These are phyloP conservation scores for Falco punctatus DNA, from an alignment of 2,113 vertebrate species.

Conservation along the genomic window DNA sequence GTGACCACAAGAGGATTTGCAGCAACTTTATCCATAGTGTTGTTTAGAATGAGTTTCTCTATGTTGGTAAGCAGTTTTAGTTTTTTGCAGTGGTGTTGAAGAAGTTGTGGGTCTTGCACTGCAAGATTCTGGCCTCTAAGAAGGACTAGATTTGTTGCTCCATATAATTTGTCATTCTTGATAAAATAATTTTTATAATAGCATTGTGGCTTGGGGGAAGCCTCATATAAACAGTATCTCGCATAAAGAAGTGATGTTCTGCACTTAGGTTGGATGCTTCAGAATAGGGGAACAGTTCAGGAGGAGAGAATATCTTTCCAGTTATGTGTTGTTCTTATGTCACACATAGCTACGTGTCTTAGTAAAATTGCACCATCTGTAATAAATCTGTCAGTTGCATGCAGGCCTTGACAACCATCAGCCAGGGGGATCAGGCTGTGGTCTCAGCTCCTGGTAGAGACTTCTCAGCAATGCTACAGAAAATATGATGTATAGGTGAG, in stretches of 20 bases:
- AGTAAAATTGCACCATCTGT: background rate
- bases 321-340: rapidly evolving
- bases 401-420: background rate
- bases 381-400: background rate
- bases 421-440: background rate
- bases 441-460: background rate
- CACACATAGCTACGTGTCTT: background rate
- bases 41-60: background rate
- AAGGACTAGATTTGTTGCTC: background rate
- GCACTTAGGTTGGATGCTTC: background rate
- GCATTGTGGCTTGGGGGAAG: background rate
- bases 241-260: background rate
- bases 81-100: background rate
- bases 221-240: background rate
- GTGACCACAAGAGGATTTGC: background rate
- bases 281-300: background rate
- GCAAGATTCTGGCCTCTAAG: background rate
- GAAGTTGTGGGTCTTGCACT: background rate
- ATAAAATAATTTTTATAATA: background rate
- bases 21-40: background rate
- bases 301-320: background rate
- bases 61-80: background rate
- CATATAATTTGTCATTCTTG: background rate
- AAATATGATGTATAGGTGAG: rapidly evolving
- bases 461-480: background rate